These are phyloP conservation scores for Poeciliopsis retropinna DNA, from an alignment of 2,113 vertebrate species.

Conservation along the genomic window DNA sequence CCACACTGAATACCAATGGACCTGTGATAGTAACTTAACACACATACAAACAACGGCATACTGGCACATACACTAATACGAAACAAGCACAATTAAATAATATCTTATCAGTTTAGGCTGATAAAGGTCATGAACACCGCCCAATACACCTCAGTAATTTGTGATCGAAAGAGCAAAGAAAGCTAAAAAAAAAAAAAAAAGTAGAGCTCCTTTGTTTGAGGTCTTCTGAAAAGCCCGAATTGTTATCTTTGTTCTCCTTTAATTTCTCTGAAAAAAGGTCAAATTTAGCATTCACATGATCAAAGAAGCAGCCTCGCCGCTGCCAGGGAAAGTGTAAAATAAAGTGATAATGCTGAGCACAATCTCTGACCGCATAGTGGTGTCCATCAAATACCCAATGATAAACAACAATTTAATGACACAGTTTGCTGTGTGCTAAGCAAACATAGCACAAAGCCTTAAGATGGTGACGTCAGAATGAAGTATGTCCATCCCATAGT, in stretches of 20 bases:
- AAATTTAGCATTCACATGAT: constrained; percentile 25
- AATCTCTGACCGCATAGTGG: neutral
- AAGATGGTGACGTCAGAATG: neutral
- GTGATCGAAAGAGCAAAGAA: neutral
- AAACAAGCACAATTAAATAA: constrained; percentile 28
- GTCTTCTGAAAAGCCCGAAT: constrained; percentile 4
- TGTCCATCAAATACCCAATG: neutral
- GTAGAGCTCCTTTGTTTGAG: constrained; percentile 14
- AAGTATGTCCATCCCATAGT: neutral
- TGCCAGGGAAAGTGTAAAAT: neutral
- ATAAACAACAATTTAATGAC: neutral
- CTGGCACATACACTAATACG: neutral
- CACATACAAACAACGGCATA: constrained; percentile 24
- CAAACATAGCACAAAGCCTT: neutral
- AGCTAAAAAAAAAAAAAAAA: neutral
- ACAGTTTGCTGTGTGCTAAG: neutral
- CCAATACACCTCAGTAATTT: neutral
- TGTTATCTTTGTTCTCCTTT: constrained; percentile 22
- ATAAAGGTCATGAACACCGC: constrained; percentile 4
- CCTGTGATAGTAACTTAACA: constrained; percentile 57
- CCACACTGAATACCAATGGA: constrained; percentile 74
- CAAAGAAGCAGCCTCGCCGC: neutral
- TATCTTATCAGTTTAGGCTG: constrained; percentile 1
- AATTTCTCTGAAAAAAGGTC: constrained; percentile 47
- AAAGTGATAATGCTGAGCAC: neutral